A percentile compares a stretch with the other conserved stretches of the same genome.
phyloP scores from a whole-genome alignment of 2,888 invertebrate species.

The Liopterus haemorrhoidalis region DNA sequence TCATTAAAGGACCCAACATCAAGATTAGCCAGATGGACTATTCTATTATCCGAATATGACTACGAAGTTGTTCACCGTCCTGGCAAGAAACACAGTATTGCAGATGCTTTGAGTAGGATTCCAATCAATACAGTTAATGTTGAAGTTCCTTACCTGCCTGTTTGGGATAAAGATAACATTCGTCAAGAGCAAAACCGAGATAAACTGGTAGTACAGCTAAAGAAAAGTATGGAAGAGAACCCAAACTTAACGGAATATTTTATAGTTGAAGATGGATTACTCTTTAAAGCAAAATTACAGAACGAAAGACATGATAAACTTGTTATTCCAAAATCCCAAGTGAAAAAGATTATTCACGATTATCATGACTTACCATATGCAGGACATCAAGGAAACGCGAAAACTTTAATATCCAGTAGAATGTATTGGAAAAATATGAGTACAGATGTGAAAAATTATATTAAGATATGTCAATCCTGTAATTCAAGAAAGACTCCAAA shows the following conservation, averaged over 20 bases:
- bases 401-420: conserved; percentile 24
- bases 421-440: conserved; percentile 29
- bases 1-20: no score
- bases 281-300: conserved; percentile 4
- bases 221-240: background rate
- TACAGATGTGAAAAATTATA: conserved; percentile 25
- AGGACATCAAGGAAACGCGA: conserved; percentile 29
- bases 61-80: conserved; percentile 13
- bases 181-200: background rate
- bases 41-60: conserved; percentile 13
- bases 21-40: no score
- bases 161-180: conserved; percentile 1
- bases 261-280: conserved; percentile 2
- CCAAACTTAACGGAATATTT: background rate
- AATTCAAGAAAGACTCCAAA: conserved; percentile 25
- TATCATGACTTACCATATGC: conserved; percentile 26
- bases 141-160: background rate
- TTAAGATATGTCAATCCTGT: conserved; percentile 26
- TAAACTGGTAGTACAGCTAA: background rate
- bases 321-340: background rate
- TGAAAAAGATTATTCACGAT: conserved; percentile 12
- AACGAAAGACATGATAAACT: background rate
- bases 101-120: conserved; percentile 6
- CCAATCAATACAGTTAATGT: background rate
- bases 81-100: conserved; percentile 6